Evolutionary conservation across 2,888 invertebrate species (phyloP).

Genomic region (Tiphia femorata): DNA sequence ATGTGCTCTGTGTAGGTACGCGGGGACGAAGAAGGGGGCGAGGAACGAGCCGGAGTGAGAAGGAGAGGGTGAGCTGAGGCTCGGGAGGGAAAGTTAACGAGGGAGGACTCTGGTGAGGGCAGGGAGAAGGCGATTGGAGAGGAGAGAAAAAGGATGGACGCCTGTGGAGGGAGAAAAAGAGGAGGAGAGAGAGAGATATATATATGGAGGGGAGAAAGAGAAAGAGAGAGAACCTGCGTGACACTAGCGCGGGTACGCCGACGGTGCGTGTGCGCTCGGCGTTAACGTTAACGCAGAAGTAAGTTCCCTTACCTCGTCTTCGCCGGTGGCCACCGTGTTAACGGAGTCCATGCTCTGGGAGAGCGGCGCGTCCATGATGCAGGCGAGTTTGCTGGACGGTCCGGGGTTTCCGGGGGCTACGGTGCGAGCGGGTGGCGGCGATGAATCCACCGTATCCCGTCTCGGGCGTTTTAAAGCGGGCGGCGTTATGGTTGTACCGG

Average conservation of each 20-base stretch:
- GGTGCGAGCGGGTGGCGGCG: slow-evolving; percentile 67
- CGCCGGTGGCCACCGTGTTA: slow-evolving; percentile 89
- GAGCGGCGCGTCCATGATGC: slow-evolving; percentile 81
- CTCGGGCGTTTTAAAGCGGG: slow-evolving; percentile 69
- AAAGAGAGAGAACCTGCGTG: neutral
- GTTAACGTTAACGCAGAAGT: slow-evolving; percentile 18
- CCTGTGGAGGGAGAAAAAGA: slow-evolving; percentile 15
- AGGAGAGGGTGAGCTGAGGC: slow-evolving; percentile 13
- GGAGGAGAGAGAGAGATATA: slow-evolving; percentile 24
- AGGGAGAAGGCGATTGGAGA: slow-evolving; percentile 14
- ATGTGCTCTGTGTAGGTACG: slow-evolving; percentile 2
- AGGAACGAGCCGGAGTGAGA: neutral
- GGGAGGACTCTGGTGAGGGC: slow-evolving; percentile 29
- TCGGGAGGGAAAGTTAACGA: slow-evolving; percentile 12
- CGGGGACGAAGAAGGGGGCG: neutral
- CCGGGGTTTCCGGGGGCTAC: slow-evolving; percentile 67
- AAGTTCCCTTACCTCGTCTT: slow-evolving; percentile 91
- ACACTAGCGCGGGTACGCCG: neutral
- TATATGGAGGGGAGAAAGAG: slow-evolving; percentile 5
- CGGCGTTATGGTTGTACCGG: slow-evolving; percentile 68
- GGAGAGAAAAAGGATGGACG: slow-evolving; percentile 20
- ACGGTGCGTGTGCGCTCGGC: slow-evolving; percentile 23
- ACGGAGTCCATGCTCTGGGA: slow-evolving; percentile 99
- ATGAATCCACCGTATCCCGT: slow-evolving; percentile 68
- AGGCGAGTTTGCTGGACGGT: slow-evolving; percentile 65